Base-by-base conservation (phyloP, 2,888 invertebrate genomes). In the Ischnus inquisitorius region DNA sequence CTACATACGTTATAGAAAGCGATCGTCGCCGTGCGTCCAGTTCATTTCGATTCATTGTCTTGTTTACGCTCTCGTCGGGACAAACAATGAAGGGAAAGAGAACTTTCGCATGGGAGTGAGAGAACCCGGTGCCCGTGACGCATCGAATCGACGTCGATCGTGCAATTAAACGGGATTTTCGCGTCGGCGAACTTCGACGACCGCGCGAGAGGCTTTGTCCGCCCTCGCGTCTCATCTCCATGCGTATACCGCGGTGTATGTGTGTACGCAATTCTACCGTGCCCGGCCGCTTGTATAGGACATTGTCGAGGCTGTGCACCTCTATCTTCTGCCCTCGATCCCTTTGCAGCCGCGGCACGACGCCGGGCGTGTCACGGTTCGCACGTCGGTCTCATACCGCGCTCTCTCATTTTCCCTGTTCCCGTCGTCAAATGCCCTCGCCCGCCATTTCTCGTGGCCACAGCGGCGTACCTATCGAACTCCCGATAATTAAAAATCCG, bases 11-110 rank as follows among this genome's bases (percentile, higher is more conserved):
- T 65, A 69, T 60, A 78, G 57, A 81, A 60, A 81, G 69, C 69
- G 74, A 79, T 71, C 77, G 78, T 82, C 72, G 60, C 82, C 79
- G 74, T 25, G 67, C 85, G 83, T 76, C 57, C 83, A 78, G 84
- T 87, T 87, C 80, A 86, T 86, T 83, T 82, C 87, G 84, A 84
- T 85, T 86, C 81, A 85, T 87, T 87, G 85, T 87, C 81, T 81
- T 84, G 87, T 87, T 87, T 85, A 84, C 86, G 75, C 82, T 82
- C 82, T 68, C 87, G 87, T 87, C 85, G 87, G 85, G 79, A 86
- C 86, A 87, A 87, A 87, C 85, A 87, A 87, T 82, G 62, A 76
- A 71, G 60, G 81, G 34, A 78, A 67, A 80, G 46, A 71, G 60
- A 25, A 16, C 19, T n/a, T 43, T 34, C 25, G 4, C 28, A 51